Percentiles rank a stretch among this genome's conserved stretches.
Conservation (phyloP, 2,797 vertebrate genomes). For the Pelochelys cantorii region DNA sequence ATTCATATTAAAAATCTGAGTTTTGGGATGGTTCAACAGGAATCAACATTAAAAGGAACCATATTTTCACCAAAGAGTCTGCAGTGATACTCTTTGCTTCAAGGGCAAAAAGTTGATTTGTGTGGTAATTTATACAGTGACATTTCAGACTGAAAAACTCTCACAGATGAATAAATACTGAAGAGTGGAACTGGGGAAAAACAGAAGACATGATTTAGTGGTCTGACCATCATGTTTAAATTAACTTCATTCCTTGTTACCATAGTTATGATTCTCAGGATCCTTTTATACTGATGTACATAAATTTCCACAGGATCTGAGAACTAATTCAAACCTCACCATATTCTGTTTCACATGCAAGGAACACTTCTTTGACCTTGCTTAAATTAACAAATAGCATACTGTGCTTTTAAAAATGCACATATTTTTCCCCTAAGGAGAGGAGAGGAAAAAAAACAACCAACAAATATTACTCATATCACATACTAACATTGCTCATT, state of each 20-base stretch:
- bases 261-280: background rate
- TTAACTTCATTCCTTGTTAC: background rate
- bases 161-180: background rate
- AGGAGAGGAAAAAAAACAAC: background rate
- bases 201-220: background rate
- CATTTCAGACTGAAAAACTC: background rate
- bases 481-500: background rate
- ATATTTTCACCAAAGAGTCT: background rate
- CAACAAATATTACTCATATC: background rate
- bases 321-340: rapidly evolving
- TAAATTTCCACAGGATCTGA: background rate
- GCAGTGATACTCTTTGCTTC: background rate
- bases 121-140: background rate
- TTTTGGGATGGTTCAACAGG: background rate
- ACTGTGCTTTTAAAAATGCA: background rate
- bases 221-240: background rate
- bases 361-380: background rate
- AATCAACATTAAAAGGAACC: background rate
- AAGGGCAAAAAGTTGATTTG: background rate
- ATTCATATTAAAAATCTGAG: background rate
- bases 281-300: rapidly evolving
- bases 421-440: background rate
- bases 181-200: background rate
- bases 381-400: rapidly evolving
- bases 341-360: rapidly evolving